Evolutionary conservation across 1,140 invertebrate genomes (phyloP).

Genomic region (Drosophila pectinifera): DNA sequence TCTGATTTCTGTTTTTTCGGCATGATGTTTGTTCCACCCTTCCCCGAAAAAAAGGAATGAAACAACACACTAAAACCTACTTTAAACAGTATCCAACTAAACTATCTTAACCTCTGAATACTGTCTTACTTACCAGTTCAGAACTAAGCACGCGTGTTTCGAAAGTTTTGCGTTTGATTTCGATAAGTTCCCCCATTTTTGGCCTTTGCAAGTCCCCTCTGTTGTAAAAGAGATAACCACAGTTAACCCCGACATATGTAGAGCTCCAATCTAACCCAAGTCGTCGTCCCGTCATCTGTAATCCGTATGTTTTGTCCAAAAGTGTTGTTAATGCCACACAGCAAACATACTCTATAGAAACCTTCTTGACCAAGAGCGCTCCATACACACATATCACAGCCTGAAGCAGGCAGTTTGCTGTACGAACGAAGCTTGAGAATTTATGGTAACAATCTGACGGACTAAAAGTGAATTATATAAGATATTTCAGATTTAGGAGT

Average conservation of each 20-base stretch:
- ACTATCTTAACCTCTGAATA: conserved; percentile 38
- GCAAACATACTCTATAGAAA: conserved; percentile 10
- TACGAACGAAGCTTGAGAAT: conserved; percentile 27
- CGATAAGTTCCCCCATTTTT: conserved; percentile 36
- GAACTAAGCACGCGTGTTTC: conserved; percentile 54
- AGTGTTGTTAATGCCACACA: conserved; percentile 36
- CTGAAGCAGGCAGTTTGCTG: conserved; percentile 22
- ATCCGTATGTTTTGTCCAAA: conserved; percentile 45
- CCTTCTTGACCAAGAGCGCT: too few species aligned
- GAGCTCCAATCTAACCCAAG: conserved; percentile 25
- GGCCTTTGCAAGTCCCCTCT: conserved; percentile 21
- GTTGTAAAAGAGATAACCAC: conserved; percentile 46
- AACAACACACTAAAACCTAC: conserved; percentile 32
- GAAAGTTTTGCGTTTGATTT: conserved; percentile 45
- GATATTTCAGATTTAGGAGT: neutral
- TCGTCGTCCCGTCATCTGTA: conserved; percentile 4
- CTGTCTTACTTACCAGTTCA: conserved; percentile 16
- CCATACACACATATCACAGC: conserved; percentile 1
- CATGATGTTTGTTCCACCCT: conserved; percentile 47
- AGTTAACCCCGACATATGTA: conserved; percentile 42
- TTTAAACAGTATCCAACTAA: conserved; percentile 23
- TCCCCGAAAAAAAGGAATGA: neutral
- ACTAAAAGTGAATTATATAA: neutral
- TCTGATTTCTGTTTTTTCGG: conserved; percentile 51
- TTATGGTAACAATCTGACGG: neutral